A percentile compares a stretch with the other conserved stretches of the same genome.
These are phyloP conservation scores for Zosterops lateralis DNA, from an alignment of 2,113 vertebrate genomes.

Conservation along the genomic window DNA sequence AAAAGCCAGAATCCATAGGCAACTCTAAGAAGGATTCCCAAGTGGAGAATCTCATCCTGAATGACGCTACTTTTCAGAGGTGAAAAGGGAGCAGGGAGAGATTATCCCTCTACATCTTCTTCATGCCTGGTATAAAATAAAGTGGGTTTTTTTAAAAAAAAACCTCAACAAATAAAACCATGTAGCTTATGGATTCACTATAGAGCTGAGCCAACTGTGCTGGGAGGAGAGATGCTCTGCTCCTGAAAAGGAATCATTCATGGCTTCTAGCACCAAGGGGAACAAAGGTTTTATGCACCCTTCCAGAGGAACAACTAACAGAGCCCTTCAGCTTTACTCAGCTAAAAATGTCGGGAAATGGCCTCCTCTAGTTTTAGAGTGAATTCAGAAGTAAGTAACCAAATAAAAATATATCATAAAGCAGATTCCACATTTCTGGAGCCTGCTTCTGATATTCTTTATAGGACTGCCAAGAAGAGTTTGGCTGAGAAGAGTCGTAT, in stretches of 20 bases:
- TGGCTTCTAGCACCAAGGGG: neutral
- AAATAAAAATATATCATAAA: neutral
- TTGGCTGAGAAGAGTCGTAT: neutral
- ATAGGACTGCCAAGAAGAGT: neutral
- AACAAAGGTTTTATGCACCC: neutral
- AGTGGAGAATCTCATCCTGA: constrained; percentile 20
- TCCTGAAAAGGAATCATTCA: neutral
- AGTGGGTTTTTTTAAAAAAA: neutral
- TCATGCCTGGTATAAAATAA: neutral
- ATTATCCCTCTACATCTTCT: neutral
- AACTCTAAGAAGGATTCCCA: constrained; percentile 1
- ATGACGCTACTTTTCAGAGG: neutral
- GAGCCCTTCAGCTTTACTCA: neutral
- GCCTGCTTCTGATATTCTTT: neutral
- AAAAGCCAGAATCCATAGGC: neutral
- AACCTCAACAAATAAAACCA: neutral
- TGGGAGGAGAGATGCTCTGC: neutral
- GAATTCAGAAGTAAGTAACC: neutral
- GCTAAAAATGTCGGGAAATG: neutral
- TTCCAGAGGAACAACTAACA: neutral
- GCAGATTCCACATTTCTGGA: neutral
- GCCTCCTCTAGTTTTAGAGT: neutral
- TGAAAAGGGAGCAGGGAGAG: neutral
- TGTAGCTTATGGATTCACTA: neutral
- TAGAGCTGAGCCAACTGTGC: neutral